Conservation (phyloP, 2,888 invertebrate genomes). For the Anticlea derivata region DNA sequence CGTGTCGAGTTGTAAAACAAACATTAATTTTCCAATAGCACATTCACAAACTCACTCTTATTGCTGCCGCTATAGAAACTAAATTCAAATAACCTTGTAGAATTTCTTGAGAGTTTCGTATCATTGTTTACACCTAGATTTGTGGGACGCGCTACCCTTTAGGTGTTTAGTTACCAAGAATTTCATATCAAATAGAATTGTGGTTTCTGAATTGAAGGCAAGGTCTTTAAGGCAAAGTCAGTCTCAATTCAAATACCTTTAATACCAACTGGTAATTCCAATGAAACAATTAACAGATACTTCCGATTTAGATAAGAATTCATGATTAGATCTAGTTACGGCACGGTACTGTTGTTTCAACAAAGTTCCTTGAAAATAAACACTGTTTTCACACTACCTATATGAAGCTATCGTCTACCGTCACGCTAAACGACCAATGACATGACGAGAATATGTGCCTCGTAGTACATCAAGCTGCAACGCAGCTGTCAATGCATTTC, state of each 20-base stretch:
- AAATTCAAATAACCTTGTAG: constrained; percentile 30
- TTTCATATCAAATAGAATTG: constrained; percentile 23
- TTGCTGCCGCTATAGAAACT: constrained; percentile 16
- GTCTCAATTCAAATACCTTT: not conserved
- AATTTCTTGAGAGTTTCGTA: constrained; percentile 26
- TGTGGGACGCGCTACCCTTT: constrained; percentile 26
- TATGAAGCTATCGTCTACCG: no score
- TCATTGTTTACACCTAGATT: constrained; percentile 32
- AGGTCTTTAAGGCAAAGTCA: not conserved
- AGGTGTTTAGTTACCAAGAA: constrained; percentile 27
- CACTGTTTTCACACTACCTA: no score
- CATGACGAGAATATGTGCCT: no score
- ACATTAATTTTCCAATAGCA: constrained; percentile 39
- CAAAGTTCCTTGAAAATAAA: no score
- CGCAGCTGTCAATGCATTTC: no score
- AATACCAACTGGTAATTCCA: not conserved
- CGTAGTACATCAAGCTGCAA: no score
- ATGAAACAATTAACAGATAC: not conserved
- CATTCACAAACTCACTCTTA: constrained; percentile 28
- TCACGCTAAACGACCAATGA: no score
- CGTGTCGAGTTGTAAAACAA: constrained; percentile 46
- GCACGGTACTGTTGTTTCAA: no score
- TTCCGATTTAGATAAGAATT: not conserved
- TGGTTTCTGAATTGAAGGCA: not conserved
- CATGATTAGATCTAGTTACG: not conserved